Percentiles rank a stretch among this genome's conserved stretches.
Evolutionary conservation across 2,113 vertebrate species (phyloP).

Genomic region (Pangasianodon gigas): DNA sequence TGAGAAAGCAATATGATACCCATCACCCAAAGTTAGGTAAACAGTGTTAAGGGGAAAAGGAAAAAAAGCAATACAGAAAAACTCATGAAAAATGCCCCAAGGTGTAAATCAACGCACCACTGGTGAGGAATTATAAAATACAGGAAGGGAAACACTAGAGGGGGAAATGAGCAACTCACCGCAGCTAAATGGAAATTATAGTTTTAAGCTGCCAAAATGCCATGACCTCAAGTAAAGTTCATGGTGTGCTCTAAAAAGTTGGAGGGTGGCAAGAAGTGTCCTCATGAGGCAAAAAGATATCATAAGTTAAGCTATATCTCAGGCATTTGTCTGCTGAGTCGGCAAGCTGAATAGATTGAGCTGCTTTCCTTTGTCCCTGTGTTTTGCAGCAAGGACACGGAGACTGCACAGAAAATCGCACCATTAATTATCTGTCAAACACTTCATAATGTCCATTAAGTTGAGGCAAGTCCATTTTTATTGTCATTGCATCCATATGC

Average conservation of each 20-base stretch:
- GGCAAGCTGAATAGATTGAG: slow-evolving; percentile 24
- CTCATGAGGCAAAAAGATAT: slow-evolving; percentile 22
- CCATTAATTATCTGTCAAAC: slow-evolving; percentile 46
- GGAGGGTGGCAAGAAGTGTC: not conserved
- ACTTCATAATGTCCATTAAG: slow-evolving; percentile 50
- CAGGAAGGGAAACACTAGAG: slow-evolving; percentile 26
- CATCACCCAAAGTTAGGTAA: slow-evolving; percentile 16
- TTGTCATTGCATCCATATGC: not conserved
- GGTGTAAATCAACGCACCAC: slow-evolving; percentile 34
- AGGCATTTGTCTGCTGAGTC: slow-evolving; percentile 25
- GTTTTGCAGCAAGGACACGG: slow-evolving; percentile 28
- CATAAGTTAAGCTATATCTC: slow-evolving; percentile 30
- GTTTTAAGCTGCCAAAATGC: slow-evolving; percentile 46
- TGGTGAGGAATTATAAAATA: slow-evolving; percentile 27
- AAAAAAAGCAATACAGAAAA: slow-evolving; percentile 29
- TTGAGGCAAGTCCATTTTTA: not conserved
- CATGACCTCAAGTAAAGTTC: slow-evolving; percentile 29
- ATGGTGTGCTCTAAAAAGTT: not conserved
- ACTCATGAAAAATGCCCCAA: slow-evolving; percentile 44
- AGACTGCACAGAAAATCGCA: not conserved
- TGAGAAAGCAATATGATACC: slow-evolving; percentile 34
- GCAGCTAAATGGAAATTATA: slow-evolving; percentile 18
- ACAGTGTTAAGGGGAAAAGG: slow-evolving; percentile 1
- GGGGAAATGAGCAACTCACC: not conserved
- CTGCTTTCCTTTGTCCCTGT: slow-evolving; percentile 3